Evolutionary conservation across 2,888 invertebrate genomes (phyloP), one percentile per base, ranked within the genome.

Genomic region (Malachius bipustulatus): DNA sequence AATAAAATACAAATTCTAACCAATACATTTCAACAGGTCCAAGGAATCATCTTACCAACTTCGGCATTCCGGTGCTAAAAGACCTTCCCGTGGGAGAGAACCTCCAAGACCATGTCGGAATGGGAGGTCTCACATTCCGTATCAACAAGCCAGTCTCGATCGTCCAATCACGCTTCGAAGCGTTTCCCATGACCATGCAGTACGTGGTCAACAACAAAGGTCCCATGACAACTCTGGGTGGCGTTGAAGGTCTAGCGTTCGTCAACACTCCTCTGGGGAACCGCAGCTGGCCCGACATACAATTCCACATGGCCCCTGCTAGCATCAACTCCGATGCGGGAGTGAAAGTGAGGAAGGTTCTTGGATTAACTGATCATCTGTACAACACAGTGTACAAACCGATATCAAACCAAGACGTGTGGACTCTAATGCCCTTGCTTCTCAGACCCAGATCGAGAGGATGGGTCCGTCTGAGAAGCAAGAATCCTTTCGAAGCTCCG

Each of bases 251-350:
- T 0, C 64, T 89, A 34, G 89, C 82, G 2, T 90, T 89, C 58
- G 78, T 90, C 0, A 84, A 84, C 47, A 88, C 90, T 0, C 79
- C 77, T 41, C 83, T 76, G 47, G 87, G 85, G 0, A 89, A 89
- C 51, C 65, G 67, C 32, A 74, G 80, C 2, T 85, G 83, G 74
- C 90, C 90, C 0, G 90, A 91, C 49, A 77, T 91, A 30, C 88
- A 91, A 50, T 84, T 90, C 50, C 90, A 91, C 53, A 89, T 91
- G 80, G 88, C 89, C 2, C 89, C 90, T 1, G 87, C 90, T 1
- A 84, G 83, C 0, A 77, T 87, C 26, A 80, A 80, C 38, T 84
- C 85, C 0, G 87, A 87, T 52, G 77, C 75, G 36, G 63, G 63
- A 3, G 71, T 75, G 34, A 67, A 87, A 53, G 76, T 83, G 0